phyloP scores from a whole-genome alignment of 2,888 invertebrate species.

The Liodrosophila aerea region DNA sequence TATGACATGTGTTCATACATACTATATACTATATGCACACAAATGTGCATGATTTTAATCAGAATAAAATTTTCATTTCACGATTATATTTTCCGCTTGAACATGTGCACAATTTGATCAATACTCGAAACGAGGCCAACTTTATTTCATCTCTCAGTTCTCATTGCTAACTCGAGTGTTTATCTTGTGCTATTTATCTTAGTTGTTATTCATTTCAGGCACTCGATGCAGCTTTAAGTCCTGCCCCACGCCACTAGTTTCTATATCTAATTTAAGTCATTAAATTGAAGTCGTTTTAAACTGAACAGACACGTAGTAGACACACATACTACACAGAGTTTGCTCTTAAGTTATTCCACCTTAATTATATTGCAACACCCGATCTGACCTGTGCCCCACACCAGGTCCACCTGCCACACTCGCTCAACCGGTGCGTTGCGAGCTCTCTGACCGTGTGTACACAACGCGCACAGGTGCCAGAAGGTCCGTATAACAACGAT shows the following conservation, averaged over 20 bases:
- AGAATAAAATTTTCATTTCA: conserved; percentile 61
- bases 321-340: conserved; percentile 16
- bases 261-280: neutral
- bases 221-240: too few relatives aligned
- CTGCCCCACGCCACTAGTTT: conserved; percentile 12
- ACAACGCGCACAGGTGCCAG: conserved; percentile 65
- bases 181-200: conserved; percentile 1
- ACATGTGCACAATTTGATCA: conserved; percentile 23
- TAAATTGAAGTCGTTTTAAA: conserved; percentile 62
- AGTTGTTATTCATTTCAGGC: neutral
- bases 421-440: conserved; percentile 36
- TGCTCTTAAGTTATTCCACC: conserved; percentile 67
- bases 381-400: conserved; percentile 4
- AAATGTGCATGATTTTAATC: conserved; percentile 64
- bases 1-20: conserved; percentile 29
- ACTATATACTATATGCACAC: neutral
- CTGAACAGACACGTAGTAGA: conserved; percentile 50
- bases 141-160: conserved; percentile 17
- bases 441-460: conserved; percentile 30
- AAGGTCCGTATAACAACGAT: conserved; percentile 68
- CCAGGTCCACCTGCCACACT: conserved; percentile 24
- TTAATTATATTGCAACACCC: conserved; percentile 76
- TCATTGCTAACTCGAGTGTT: too few relatives aligned
- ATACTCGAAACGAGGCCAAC: conserved; percentile 3
- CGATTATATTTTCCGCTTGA: conserved; percentile 18